A percentile compares a stretch with the other conserved stretches of the same genome.
These are phyloP conservation scores for Bibio marci DNA, from an alignment of 2,888 invertebrate genomes.

Conservation along the genomic window DNA sequence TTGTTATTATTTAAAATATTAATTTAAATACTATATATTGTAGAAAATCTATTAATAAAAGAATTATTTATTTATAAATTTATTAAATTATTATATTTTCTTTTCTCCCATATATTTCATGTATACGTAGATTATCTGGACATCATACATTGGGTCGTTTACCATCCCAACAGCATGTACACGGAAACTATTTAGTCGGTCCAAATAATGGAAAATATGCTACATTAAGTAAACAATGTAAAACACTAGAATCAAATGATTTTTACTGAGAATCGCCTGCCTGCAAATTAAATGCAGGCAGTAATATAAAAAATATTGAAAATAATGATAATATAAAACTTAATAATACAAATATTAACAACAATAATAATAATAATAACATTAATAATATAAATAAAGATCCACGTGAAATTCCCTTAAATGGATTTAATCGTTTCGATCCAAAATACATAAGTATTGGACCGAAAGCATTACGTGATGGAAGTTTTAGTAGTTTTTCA, in stretches of 20 bases:
- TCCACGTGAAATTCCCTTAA: conserved; percentile 28
- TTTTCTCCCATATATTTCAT: not conserved
- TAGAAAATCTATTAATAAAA: no score
- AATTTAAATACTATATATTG: no score
- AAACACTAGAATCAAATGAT: conserved; percentile 80
- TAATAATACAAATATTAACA: not conserved
- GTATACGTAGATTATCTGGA: conserved; percentile 18
- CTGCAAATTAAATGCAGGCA: conserved; percentile 36
- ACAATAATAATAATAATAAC: not conserved
- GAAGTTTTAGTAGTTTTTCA: conserved; percentile 15
- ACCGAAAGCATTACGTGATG: conserved; percentile 25
- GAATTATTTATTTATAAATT: no score
- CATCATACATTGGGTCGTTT: conserved; percentile 48
- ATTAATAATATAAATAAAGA: conserved; percentile 11
- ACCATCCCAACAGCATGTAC: conserved; percentile 34
- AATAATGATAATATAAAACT: not conserved
- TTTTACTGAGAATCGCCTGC: conserved; percentile 74
- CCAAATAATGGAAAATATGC: conserved; percentile 78
- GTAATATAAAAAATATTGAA: conserved; percentile 5
- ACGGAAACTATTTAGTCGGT: conserved; percentile 31
- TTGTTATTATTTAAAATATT: no score
- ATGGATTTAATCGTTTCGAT: conserved; percentile 30
- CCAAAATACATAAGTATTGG: conserved; percentile 31
- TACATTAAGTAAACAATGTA: conserved; percentile 89
- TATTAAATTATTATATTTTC: not conserved